phyloP scores from a whole-genome alignment of 2,113 vertebrate species.

The Solea senegalensis region DNA sequence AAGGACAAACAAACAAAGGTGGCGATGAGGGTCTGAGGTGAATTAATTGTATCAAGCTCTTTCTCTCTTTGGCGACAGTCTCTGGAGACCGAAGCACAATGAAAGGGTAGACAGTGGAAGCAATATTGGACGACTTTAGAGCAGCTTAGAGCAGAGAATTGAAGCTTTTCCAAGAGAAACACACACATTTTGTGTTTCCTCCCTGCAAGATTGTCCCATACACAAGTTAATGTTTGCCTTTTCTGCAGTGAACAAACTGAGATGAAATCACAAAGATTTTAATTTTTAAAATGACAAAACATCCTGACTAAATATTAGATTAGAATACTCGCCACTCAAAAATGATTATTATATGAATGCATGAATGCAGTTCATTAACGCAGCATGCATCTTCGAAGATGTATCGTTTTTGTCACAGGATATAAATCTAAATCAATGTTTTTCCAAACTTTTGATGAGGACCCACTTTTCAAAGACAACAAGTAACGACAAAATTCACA shows the following conservation, averaged over 20 bases:
- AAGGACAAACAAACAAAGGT: conserved; percentile 81
- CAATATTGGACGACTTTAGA: conserved; percentile 3
- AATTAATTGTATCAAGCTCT: conserved; percentile 71
- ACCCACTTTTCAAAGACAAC: too few species aligned
- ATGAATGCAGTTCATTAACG: too few species aligned
- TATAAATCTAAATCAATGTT: too few species aligned
- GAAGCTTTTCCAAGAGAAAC: not conserved
- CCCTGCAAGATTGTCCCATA: not conserved
- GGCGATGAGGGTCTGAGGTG: conserved; percentile 71
- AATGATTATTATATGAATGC: not conserved
- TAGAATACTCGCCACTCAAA: not conserved
- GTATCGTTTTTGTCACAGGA: too few species aligned
- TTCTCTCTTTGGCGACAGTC: conserved; percentile 35
- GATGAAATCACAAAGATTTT: not conserved
- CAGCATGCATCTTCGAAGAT: too few species aligned
- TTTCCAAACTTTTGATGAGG: too few species aligned
- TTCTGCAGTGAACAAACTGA: not conserved
- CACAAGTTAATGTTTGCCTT: not conserved
- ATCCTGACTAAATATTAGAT: too few species aligned
- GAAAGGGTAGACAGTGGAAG: conserved; percentile 35
- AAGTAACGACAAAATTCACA: too few species aligned
- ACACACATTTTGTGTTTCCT: not conserved
- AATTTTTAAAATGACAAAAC: too few species aligned
- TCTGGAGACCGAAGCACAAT: conserved; percentile 38
- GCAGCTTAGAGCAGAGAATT: conserved; percentile 5